Evolutionary conservation across 37 sponge, comb jelly and placozoan species (phyloP).

Genomic region (Axinella damicornis): DNA sequence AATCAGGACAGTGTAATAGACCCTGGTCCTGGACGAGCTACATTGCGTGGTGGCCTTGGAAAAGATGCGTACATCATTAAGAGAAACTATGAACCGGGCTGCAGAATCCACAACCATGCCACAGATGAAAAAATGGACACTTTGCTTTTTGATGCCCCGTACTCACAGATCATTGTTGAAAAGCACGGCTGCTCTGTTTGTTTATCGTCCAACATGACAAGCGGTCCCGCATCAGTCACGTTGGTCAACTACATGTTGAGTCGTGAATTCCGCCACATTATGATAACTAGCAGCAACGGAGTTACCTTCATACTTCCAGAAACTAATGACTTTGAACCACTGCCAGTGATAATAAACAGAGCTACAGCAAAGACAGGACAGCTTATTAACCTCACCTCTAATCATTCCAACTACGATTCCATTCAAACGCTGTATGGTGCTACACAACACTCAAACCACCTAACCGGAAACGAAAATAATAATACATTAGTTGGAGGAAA

Average conservation of each 20-base stretch:
- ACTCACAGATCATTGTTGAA: not conserved
- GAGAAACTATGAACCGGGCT: not conserved
- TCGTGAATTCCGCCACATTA: too few species aligned
- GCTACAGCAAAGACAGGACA: too few species aligned
- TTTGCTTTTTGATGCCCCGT: slow-evolving; percentile 9
- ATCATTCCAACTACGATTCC: slow-evolving; percentile 1
- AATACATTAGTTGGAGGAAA: slow-evolving; percentile 50
- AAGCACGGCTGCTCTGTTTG: not conserved
- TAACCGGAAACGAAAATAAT: slow-evolving; percentile 12
- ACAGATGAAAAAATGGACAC: slow-evolving; percentile 1
- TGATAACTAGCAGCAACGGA: too few species aligned
- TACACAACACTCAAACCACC: slow-evolving; percentile 4
- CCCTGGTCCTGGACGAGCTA: slow-evolving; percentile 9
- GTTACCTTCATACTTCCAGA: too few species aligned
- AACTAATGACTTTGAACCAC: too few species aligned
- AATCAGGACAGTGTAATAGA: slow-evolving; percentile 15
- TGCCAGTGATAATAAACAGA: too few species aligned
- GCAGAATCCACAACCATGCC: slow-evolving; percentile 20
- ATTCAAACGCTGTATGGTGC: slow-evolving; percentile 39
- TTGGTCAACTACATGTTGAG: too few species aligned
- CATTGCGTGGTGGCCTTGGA: slow-evolving; percentile 16
- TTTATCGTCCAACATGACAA: too few species aligned
- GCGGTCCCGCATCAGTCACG: too few species aligned
- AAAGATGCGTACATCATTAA: slow-evolving; percentile 34
- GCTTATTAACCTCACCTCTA: too few species aligned